Percentiles rank a stretch among this genome's conserved stretches.
Conservation (phyloP, 2,888 invertebrate genomes). For the Hecatera dysodea region DNA sequence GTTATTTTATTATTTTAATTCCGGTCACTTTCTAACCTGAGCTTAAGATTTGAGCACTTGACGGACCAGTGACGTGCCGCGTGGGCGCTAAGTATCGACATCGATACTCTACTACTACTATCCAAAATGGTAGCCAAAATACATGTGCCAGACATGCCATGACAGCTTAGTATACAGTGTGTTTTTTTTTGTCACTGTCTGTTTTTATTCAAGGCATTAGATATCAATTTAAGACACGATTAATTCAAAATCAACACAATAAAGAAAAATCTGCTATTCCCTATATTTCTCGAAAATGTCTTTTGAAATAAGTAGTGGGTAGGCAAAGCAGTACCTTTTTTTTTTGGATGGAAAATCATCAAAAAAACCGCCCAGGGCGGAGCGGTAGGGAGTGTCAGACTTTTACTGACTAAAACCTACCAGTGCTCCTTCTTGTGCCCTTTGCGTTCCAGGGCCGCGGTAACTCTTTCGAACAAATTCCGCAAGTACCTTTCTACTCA, state of each 20-base stretch:
- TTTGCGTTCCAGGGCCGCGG: too few species aligned
- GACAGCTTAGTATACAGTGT: slow-evolving; percentile 29
- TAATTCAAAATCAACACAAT: background rate
- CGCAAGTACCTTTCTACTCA: too few species aligned
- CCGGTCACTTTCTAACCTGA: slow-evolving; percentile 6
- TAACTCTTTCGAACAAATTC: too few species aligned
- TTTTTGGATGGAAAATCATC: too few species aligned
- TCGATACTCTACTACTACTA: slow-evolving; percentile 64
- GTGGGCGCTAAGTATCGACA: slow-evolving; percentile 65
- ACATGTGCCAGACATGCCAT: slow-evolving; percentile 67
- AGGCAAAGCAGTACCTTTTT: too few species aligned
- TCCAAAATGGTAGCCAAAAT: slow-evolving; percentile 69
- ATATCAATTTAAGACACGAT: background rate
- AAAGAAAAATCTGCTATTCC: background rate
- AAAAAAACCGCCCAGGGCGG: too few species aligned
- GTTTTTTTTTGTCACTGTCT: background rate
- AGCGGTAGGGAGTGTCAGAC: too few species aligned
- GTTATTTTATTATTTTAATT: background rate
- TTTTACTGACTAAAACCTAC: too few species aligned
- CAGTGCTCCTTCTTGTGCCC: too few species aligned
- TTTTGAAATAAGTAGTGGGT: too few species aligned
- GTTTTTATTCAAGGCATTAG: background rate
- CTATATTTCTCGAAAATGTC: background rate
- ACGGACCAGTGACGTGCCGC: slow-evolving; percentile 23
- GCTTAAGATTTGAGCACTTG: slow-evolving; percentile 29